Percentiles rank a stretch among this genome's conserved stretches.
These are phyloP conservation scores for Drosophila nebulosa DNA, from an alignment of 1,140 invertebrate genomes.

Conservation along the genomic window DNA sequence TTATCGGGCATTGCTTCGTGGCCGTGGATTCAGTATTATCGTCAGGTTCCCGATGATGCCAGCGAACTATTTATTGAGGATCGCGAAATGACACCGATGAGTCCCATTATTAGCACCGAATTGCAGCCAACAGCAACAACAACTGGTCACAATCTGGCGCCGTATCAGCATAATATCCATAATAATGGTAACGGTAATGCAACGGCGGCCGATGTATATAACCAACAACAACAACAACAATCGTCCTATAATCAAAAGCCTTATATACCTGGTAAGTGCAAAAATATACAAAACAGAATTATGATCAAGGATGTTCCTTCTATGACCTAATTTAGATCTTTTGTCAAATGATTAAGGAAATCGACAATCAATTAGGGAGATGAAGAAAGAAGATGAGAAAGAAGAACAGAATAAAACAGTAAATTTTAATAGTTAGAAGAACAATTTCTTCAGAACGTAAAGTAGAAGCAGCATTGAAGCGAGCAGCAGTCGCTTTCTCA, in stretches of 20 bases:
- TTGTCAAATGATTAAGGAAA: no score
- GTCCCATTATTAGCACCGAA: constrained; percentile 79
- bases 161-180: constrained; percentile 63
- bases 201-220: constrained; percentile 69
- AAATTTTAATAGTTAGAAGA: no score
- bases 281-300: not conserved
- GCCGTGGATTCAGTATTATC: constrained; percentile 81
- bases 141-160: constrained; percentile 38
- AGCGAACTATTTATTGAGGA: constrained; percentile 82
- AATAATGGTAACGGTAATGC: constrained; percentile 78
- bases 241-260: constrained; percentile 81
- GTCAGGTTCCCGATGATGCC: constrained; percentile 81
- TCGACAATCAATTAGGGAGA: no score
- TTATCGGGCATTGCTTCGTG: constrained; percentile 81
- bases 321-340: no score
- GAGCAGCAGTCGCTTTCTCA: no score
- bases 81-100: constrained; percentile 81
- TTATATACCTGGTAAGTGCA: constrained; percentile 80
- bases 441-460: no score
- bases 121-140: constrained; percentile 37
- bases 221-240: constrained; percentile 77
- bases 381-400: no score
- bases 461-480: no score
- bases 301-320: no score
- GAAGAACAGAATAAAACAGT: no score